Conservation (phyloP, 1,140 invertebrate genomes). For the Drosophila kurseongensis region DNA sequence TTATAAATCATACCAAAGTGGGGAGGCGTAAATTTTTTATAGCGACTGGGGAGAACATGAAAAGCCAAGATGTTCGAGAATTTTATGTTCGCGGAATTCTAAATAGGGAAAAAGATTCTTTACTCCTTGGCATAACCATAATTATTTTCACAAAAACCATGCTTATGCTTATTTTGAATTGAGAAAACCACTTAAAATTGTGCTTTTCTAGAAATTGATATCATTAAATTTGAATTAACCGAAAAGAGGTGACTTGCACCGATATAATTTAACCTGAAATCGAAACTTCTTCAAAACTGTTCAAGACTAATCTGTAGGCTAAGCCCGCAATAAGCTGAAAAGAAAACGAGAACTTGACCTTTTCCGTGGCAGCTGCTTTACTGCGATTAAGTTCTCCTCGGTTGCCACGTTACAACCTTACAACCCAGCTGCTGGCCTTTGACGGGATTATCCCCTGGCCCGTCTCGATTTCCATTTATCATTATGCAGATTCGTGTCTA, state of each 20-base stretch:
- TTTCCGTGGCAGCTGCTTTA: slow-evolving; percentile 32
- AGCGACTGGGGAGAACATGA: slow-evolving; percentile 19
- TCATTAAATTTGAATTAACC: slow-evolving; percentile 8
- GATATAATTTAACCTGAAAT: not conserved
- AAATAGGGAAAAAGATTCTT: not conserved
- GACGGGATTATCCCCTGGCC: slow-evolving; percentile 9
- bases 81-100: slow-evolving; percentile 9
- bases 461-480: slow-evolving; percentile 41
- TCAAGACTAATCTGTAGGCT: slow-evolving; percentile 14
- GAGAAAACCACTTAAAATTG: too few relatives aligned
- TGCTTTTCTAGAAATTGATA: not conserved
- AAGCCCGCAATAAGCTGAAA: slow-evolving; percentile 12
- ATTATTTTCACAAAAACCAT: not conserved
- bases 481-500: slow-evolving; percentile 36
- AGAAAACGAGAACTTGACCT: slow-evolving; percentile 41
- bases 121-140: not conserved
- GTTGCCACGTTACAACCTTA: slow-evolving; percentile 3
- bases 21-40: slow-evolving; percentile 30
- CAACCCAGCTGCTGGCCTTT: slow-evolving; percentile 14
- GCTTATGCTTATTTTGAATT: too few relatives aligned
- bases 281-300: not conserved
- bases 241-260: not conserved
- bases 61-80: slow-evolving; percentile 4
- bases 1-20: slow-evolving; percentile 30
- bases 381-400: slow-evolving; percentile 34